Base-by-base conservation (phyloP, 2,113 vertebrate genomes). In the Hippocampus abdominalis region DNA sequence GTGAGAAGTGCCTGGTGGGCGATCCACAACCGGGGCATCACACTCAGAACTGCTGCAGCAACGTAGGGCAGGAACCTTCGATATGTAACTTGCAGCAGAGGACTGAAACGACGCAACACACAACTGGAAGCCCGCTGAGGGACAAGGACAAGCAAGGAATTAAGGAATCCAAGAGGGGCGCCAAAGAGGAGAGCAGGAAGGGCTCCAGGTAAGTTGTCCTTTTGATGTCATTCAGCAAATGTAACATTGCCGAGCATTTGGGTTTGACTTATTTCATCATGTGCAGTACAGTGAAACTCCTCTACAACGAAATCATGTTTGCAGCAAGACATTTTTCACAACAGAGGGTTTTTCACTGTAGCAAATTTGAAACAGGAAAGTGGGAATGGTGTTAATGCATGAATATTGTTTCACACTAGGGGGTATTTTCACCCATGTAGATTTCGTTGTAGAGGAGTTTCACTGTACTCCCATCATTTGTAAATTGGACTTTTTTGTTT, bases 1-100 rank as follows among this genome's bases (percentile, higher is more conserved):
- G 92, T 79, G 92, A 91, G 83, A 94, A 93, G 92, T 95, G 94
- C 93, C 93, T 94, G 89, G 84, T 82, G 36, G 84, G 74, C 67
- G 68, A 86, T 82, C 89, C 91, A 21, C 93, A 85, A 67, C 85
- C 87, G 42, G 87, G 72, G 63, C 70, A 75, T 69, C 82, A 56
- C 15, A 2, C 68, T 64, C 83, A 74, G 77, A 81, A 87, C 71
- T 75, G 56, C 23, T 60, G 73, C 56, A 77, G 79, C 67, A 87
- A 76, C 18, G 64, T 76, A 56, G 89, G 79, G 71, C 77, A 63
- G 27, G 89, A 63, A 77, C 69, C 78, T 80, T 84, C 86, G 23
- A 64, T 66, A 10, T 85, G 86, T 63, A 75, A 64, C 76, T 90
- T 83, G 60, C 91, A 88, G 46, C 75, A 79, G 63, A 91, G 83